Evolutionary conservation across 2,797 vertebrate species (phyloP).

Genomic region (Decapterus maruadsi): DNA sequence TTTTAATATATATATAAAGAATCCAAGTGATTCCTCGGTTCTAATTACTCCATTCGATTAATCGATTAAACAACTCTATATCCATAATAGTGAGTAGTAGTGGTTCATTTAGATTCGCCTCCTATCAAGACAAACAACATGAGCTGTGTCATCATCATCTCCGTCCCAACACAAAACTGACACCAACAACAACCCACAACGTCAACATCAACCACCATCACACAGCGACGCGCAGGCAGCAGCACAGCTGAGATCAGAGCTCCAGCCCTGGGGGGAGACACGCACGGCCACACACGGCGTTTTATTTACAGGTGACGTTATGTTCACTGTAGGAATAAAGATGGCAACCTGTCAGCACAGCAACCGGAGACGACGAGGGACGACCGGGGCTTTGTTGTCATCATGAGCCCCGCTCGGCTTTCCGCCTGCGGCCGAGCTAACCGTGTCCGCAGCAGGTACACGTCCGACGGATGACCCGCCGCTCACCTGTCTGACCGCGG

Average conservation of each 20-base stretch:
- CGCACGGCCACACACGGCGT: background rate
- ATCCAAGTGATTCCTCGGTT: no score
- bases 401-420: slow-evolving; percentile 58
- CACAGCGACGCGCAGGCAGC: background rate
- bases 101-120: background rate
- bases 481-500: slow-evolving; percentile 58
- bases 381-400: slow-evolving; percentile 64
- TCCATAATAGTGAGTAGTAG: background rate
- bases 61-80: background rate
- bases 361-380: background rate
- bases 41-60: background rate
- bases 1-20: no score
- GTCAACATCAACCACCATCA: no score
- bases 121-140: background rate
- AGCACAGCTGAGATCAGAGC: background rate
- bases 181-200: no score
- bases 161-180: background rate
- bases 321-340: slow-evolving; percentile 53
- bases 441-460: background rate
- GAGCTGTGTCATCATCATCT: background rate
- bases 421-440: background rate
- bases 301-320: slow-evolving; percentile 44
- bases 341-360: slow-evolving; percentile 64
- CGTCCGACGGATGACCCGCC: slow-evolving; percentile 14
- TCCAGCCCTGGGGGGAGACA: background rate